These are phyloP conservation scores for Origma solitaria DNA, from an alignment of 2,113 vertebrate species.

Conservation along the genomic window DNA sequence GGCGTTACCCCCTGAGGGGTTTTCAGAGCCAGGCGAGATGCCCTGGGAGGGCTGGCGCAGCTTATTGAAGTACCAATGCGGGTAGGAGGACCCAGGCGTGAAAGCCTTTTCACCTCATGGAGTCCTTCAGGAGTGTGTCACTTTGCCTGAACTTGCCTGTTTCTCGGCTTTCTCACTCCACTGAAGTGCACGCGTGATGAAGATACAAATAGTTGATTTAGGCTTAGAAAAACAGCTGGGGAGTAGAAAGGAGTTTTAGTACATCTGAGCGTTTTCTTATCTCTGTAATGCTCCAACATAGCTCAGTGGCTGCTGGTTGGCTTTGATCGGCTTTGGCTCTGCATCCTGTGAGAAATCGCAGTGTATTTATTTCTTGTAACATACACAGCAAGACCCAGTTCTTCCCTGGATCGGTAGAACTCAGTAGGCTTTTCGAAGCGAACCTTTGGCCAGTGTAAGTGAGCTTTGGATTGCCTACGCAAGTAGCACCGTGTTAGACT, in stretches of 20 bases:
- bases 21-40: fast-evolving
- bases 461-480: background rate
- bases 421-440: background rate
- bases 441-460: background rate
- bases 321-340: background rate
- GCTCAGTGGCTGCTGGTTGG: background rate
- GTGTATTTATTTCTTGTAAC: background rate
- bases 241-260: background rate
- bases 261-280: fast-evolving
- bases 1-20: fast-evolving
- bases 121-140: too few species aligned
- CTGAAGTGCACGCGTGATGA: fast-evolving
- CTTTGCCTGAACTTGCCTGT: background rate
- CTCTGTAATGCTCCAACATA: fast-evolving
- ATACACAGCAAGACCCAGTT: background rate
- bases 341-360: too few species aligned
- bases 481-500: background rate
- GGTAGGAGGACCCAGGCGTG: background rate
- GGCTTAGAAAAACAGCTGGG: background rate
- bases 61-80: fast-evolving
- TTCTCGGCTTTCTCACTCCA: background rate
- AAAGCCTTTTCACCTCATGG: background rate
- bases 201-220: background rate
- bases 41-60: fast-evolving
- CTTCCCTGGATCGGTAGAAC: fast-evolving